phyloP scores from a whole-genome alignment of 2,113 vertebrate species.

The Phalacrocorax aristotelis region DNA sequence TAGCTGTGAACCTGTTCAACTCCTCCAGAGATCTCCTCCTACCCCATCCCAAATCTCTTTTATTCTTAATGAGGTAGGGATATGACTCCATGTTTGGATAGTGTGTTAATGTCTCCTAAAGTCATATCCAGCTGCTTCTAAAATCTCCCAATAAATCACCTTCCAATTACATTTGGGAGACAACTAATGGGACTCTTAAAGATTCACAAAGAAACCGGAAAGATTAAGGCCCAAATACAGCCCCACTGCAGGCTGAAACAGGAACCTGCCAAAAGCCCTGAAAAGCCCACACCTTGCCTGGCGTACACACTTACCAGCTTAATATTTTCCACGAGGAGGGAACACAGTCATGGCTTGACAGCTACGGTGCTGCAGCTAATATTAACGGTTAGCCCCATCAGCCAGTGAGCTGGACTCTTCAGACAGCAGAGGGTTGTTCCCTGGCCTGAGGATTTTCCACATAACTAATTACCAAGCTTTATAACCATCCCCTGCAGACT shows the following conservation, averaged over 20 bases:
- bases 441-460: background rate
- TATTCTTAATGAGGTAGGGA: background rate
- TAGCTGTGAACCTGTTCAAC: background rate
- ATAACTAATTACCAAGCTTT: background rate
- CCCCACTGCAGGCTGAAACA: background rate
- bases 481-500: background rate
- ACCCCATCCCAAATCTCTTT: background rate
- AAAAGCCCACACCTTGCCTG: background rate
- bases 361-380: fast-evolving
- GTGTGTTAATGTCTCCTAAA: background rate
- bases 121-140: background rate
- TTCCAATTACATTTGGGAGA: background rate
- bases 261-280: background rate
- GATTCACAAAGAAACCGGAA: background rate
- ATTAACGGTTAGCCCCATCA: background rate
- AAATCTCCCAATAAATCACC: background rate
- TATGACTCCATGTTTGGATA: background rate
- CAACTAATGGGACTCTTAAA: background rate
- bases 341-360: background rate
- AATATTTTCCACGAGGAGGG: background rate
- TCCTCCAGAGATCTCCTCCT: background rate
- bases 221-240: background rate
- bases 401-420: background rate
- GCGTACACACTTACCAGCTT: background rate
- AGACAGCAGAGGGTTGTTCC: background rate